phyloP scores from a whole-genome alignment of 2,113 vertebrate genomes.

The Reinhardtius hippoglossoides region DNA sequence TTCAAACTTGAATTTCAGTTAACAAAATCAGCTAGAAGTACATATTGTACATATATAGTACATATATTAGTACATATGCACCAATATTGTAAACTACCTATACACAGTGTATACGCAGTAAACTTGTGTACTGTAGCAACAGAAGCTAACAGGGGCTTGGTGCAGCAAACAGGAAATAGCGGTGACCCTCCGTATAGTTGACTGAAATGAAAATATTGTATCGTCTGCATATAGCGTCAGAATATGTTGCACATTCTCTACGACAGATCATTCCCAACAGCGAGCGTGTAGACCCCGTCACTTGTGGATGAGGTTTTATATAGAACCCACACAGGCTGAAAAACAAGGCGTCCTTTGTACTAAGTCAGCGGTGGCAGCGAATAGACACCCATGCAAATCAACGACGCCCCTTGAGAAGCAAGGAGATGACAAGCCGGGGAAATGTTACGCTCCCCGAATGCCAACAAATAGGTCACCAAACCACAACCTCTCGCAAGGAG shows the following conservation, averaged over 20 bases:
- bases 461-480: slow-evolving; percentile 65
- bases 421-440: slow-evolving; percentile 49
- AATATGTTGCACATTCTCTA: background rate
- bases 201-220: background rate
- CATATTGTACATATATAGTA: too few relatives aligned
- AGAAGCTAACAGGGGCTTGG: too few relatives aligned
- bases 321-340: slow-evolving; percentile 13
- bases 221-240: background rate
- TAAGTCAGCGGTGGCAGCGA: slow-evolving; percentile 39
- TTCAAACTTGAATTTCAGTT: too few relatives aligned
- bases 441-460: slow-evolving; percentile 41
- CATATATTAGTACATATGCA: too few relatives aligned
- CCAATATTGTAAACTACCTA: too few relatives aligned
- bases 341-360: slow-evolving; percentile 43
- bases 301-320: slow-evolving; percentile 11
- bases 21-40: too few relatives aligned
- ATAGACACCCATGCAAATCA: slow-evolving; percentile 52
- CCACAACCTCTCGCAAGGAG: slow-evolving; percentile 21
- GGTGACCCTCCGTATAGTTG: too few relatives aligned
- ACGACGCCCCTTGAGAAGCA: slow-evolving; percentile 37
- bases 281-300: background rate
- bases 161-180: too few relatives aligned
- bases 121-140: too few relatives aligned
- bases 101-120: too few relatives aligned
- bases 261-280: background rate